phyloP scores from a whole-genome alignment of 2,797 vertebrate species.

The Miichthys miiuy region DNA sequence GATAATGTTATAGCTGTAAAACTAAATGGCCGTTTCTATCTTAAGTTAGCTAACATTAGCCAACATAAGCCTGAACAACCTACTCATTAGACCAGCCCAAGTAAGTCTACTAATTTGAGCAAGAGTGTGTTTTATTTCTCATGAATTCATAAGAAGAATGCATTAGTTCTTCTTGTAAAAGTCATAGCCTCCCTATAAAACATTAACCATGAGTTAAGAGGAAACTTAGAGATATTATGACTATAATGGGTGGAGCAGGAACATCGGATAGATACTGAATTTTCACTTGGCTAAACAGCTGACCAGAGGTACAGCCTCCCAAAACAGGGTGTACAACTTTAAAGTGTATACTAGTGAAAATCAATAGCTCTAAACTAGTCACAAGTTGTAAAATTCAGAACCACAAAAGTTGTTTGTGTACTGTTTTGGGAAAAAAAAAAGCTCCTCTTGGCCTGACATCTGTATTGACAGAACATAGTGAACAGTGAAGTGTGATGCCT shows the following conservation, averaged over 20 bases:
- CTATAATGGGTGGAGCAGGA: not conserved
- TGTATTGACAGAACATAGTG: slow-evolving; percentile 61
- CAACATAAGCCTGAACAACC: not conserved
- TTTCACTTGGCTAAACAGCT: not conserved
- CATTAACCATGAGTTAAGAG: not conserved
- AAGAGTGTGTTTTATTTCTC: not conserved
- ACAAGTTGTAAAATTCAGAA: not conserved
- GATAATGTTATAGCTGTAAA: no score
- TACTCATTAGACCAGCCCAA: not conserved
- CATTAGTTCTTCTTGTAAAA: not conserved
- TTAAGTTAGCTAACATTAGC: not conserved
- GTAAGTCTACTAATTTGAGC: not conserved
- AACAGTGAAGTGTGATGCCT: slow-evolving; percentile 70
- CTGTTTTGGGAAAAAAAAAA: not conserved
- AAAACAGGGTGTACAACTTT: not conserved
- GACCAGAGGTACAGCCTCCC: not conserved
- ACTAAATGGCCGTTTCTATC: not conserved
- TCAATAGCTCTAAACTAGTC: slow-evolving; percentile 1
- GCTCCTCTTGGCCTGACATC: slow-evolving; percentile 52
- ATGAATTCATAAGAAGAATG: not conserved
- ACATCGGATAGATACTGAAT: not conserved
- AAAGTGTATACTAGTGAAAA: not conserved
- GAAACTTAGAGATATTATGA: not conserved
- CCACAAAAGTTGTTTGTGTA: slow-evolving; percentile 28
- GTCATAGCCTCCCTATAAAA: not conserved